Evolutionary conservation across 2,888 invertebrate species (phyloP).

Genomic region (Melieria omissa): DNA sequence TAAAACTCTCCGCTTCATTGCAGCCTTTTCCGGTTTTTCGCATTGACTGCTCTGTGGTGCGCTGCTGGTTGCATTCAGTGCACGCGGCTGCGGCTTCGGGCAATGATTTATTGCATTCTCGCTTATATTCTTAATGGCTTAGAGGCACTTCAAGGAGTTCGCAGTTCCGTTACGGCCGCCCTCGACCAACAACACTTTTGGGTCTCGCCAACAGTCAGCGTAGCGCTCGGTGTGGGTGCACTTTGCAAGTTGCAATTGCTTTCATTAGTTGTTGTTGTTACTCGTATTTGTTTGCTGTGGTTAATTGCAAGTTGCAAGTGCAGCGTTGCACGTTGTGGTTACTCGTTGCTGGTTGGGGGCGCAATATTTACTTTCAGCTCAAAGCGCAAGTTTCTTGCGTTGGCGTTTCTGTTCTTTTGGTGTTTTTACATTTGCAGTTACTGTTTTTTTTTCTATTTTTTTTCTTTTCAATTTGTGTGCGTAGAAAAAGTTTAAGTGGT

Average conservation of each 20-base stretch:
- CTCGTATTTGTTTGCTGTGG: slow-evolving; percentile 26
- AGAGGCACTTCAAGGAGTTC: slow-evolving; percentile 34
- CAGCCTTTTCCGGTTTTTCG: not conserved
- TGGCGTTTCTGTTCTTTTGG: not conserved
- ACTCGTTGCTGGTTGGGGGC: not conserved
- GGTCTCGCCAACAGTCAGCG: not conserved
- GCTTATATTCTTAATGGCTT: slow-evolving; percentile 20
- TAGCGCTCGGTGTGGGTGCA: not conserved
- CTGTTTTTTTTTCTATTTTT: too few species aligned
- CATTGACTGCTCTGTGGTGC: too few species aligned
- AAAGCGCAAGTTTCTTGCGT: slow-evolving; percentile 2
- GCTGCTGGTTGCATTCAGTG: too few species aligned
- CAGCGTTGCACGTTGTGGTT: slow-evolving; percentile 37
- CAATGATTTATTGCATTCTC: slow-evolving; percentile 25
- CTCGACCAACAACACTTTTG: not conserved
- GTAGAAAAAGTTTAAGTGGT: too few species aligned
- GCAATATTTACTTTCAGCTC: not conserved
- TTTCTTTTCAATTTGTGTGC: too few species aligned
- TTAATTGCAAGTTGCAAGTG: slow-evolving; percentile 29
- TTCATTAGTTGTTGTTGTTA: not conserved
- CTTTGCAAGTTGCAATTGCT: not conserved
- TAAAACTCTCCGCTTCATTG: not conserved
- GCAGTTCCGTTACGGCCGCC: not conserved
- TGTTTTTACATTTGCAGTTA: not conserved
- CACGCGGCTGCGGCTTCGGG: not conserved